Percentiles rank a stretch among this genome's conserved stretches.
phyloP scores from a whole-genome alignment of 2,888 invertebrate species.

The Andrena haemorrhoa region DNA sequence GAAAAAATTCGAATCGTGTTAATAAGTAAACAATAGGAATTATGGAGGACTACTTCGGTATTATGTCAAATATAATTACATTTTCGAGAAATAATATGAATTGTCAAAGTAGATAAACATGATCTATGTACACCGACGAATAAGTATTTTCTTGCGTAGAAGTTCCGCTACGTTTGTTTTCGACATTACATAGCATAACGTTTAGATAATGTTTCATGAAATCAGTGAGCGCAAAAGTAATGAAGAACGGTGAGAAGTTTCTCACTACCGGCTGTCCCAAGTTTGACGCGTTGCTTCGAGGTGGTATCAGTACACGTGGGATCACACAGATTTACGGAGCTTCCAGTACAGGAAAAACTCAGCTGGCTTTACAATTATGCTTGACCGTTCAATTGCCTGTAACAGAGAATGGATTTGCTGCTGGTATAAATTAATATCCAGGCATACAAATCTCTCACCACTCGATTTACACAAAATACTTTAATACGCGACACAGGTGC shows the following conservation, averaged over 20 bases:
- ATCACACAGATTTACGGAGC: constrained; percentile 93
- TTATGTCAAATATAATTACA: constrained; percentile 6
- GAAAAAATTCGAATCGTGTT: too few relatives aligned
- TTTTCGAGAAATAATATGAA: background rate
- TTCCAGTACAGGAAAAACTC: constrained; percentile 93
- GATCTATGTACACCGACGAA: too few relatives aligned
- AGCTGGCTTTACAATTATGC: constrained; percentile 90
- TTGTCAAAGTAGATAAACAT: background rate
- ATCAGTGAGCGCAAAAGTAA: constrained; percentile 45
- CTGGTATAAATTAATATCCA: constrained; percentile 80
- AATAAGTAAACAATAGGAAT: background rate
- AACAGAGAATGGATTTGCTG: constrained; percentile 86
- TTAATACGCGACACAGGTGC: constrained; percentile 83
- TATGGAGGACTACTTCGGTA: constrained; percentile 61
- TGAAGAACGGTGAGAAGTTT: constrained; percentile 69
- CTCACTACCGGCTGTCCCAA: constrained; percentile 86
- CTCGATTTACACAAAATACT: background rate
- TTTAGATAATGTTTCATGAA: constrained; percentile 7
- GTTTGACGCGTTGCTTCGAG: constrained; percentile 88
- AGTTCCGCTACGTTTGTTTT: background rate
- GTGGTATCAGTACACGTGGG: constrained; percentile 89
- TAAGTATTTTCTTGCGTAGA: too few relatives aligned
- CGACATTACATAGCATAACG: background rate
- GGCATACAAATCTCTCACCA: background rate
- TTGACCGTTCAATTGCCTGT: constrained; percentile 88